Conservation (phyloP, 2,113 vertebrate species). For the Grammomys dolichurus region DNA sequence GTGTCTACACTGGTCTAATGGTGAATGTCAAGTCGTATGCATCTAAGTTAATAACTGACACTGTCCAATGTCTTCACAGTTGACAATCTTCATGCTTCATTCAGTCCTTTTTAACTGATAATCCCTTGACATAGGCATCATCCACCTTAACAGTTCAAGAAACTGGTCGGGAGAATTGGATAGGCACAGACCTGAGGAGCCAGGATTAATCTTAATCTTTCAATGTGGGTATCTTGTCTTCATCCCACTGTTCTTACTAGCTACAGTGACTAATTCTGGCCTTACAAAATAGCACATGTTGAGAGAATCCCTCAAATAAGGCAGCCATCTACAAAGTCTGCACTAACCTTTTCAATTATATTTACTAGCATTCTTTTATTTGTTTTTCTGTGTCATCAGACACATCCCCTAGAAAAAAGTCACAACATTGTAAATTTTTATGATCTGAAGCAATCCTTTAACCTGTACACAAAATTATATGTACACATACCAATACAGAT, state of each 20-base stretch:
- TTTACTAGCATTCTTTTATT: neutral
- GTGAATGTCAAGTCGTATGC: neutral
- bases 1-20: constrained; percentile 4
- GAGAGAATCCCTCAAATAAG: constrained; percentile 7
- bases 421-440: neutral
- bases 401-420: constrained; percentile 7
- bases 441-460: neutral
- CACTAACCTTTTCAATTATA: neutral
- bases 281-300: neutral
- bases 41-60: neutral
- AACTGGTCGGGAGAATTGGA: neutral
- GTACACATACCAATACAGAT: neutral
- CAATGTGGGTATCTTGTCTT: neutral
- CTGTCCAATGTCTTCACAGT: neutral
- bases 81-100: constrained; percentile 14
- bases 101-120: neutral
- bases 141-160: constrained; percentile 5
- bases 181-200: neutral
- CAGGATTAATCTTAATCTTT: neutral
- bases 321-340: neutral
- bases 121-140: neutral
- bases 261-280: neutral
- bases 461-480: neutral
- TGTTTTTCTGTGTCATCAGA: neutral
- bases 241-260: neutral